Base-by-base conservation (phyloP, 1,140 invertebrate genomes). In the Ostrea edulis region DNA sequence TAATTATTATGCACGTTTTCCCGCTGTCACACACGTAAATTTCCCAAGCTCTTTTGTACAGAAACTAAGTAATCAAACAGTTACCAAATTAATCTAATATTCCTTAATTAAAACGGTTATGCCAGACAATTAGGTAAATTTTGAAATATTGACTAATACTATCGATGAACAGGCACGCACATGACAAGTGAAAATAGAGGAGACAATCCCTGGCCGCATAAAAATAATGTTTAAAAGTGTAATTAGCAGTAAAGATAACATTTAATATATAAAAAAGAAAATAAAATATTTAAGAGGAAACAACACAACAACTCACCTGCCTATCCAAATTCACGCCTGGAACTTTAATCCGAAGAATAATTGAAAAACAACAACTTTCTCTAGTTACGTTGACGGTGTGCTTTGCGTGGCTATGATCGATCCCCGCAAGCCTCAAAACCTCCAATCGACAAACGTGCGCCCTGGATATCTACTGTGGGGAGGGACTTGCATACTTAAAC, bases 401-500 rank as follows among this genome's bases (percentile, higher is more conserved):
- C 14, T 14, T 12, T 77, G 68, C 29, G 25, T 77, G 68, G 29
- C 68, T 35, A 5, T 17, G 68, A 77, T 77, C 68, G 68, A 77
- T 77, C 68, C 68, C 68, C 14, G 25, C 68, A 35, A 62, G 68
- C 29, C 68, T 22, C 35, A 77, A 11, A 77, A 35, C 68, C 68
- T 77, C 68, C 68, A 77, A 77, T 77, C 68, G 68, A 14, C 68
- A 29, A 35, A 35, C 68, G 68, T 29, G 68, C 68, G 25, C 68
- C 68, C 68, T 25, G 22, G 4, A 77, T 77, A 35, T 8, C 25
- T 77, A 77, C 68, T 35, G 68, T 35, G 25, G 68, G 68, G 68
- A 77, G 68, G 68, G 68, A 35, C 68, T 77, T 77, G 68, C 68
- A 77, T 77, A 77, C 68, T 77, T 29, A 77, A 77, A 77, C 68